Evolutionary conservation across 2,797 vertebrate species (phyloP), one percentile per base, ranked within the genome.

Genomic region (Poeciliopsis paucimaculata): DNA sequence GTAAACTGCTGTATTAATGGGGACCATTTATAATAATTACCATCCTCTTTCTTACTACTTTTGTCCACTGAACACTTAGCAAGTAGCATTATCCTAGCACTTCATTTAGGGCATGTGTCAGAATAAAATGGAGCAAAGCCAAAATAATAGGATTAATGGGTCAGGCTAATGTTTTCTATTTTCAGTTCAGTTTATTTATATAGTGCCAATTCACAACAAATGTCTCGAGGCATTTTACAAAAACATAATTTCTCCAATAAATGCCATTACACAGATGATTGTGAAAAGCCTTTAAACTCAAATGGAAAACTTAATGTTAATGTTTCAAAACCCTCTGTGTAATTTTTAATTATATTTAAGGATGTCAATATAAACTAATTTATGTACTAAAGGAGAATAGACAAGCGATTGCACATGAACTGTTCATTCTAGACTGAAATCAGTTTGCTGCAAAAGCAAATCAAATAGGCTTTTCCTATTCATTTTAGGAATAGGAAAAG

Each of bases 1-100:
- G 82, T 86, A 85, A 86, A 91, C 88, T 62, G 64, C 76, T 60
- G 80, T 8, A 5, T 85, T 90, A 90, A 90, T 85, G 77, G 77
- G 86, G 76, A 90, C 87, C 77, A 89, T 92, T 90, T 89, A 90
- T 84, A 86, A 87, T 87, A 85, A 91, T 88, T 84, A 88, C 70
- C 62, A 78, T 76, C 77, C 77, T 70, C 62, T 89, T 79, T 79
- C 75, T 76, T 75, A 73, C 73, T 71, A 60, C 73, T 84, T 88
- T 83, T 88, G 78, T 84, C 76, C 76, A 78, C 82, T 89, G 85
- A 91, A 89, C 73, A 73, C 78, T 81, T 49, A 76, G 79, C 73
- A 71, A 77, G 79, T 77, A 77, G 84, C 80, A 78, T 28, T 71
- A 77, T 74, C 77, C 72, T 9, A 39, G 84, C 39, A 13, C 64